Base-by-base conservation (phyloP, 2,113 vertebrate species). In the Smithornis capensis region DNA sequence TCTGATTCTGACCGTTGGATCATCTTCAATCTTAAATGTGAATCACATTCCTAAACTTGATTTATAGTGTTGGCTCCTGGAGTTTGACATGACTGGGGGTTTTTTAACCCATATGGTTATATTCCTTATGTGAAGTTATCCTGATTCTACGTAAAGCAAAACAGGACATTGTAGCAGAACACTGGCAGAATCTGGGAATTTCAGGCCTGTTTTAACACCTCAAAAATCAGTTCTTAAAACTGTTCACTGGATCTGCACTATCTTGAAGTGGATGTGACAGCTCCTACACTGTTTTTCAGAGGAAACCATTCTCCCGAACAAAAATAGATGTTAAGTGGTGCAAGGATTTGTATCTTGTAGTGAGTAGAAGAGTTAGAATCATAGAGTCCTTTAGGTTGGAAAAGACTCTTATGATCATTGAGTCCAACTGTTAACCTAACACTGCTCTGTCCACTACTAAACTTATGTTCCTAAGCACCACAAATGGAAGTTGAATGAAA, bases 1-100 rank as follows among this genome's bases (percentile, higher is more conserved):
- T 74, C 31, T 62, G n/a, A 52, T 78, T 85, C 65, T 75, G 37
- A 45, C 16, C 28, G 37, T 22, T 37, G 35, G 24, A 75, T 55
- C 12, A 40, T 35, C 19, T 83, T 73, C 45, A 33, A 19, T 47
- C 33, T 63, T 49, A 64, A 83, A 50, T 55, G 8, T n/a, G 27
- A 69, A 38, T 42, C 38, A 47, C 0, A 0, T 9, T 83, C 29
- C 23, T 87, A 56, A 76, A 33, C 19, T 22, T 92, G 27, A 3
- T 38, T 60, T 52, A 22, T 6, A 25, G 6, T 27, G 22, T 44
- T 70, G 28, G 10, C 6, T 86, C 27, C 49, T 31, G 73, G 29
- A 89, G 44, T 55, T 8, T 25, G 69, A 35, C 35, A 38, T 2
- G 0, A 0, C 29, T 24, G 31, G n/a, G n/a, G n/a, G n/a, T 14